Base-by-base conservation (phyloP, 2,888 invertebrate genomes). In the Cerceris ruficornis region DNA sequence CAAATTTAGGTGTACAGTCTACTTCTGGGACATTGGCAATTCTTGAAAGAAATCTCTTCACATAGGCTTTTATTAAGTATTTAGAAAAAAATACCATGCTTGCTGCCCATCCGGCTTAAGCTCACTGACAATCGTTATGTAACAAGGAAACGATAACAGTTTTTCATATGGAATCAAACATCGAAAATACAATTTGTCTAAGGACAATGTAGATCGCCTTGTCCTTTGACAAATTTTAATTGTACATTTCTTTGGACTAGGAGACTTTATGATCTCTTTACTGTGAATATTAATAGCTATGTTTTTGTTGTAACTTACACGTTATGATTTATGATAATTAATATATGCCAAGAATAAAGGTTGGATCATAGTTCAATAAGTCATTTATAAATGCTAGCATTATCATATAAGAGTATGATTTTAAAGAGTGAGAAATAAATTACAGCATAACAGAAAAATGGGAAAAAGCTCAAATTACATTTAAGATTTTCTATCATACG, bases 91-190 rank as follows among this genome's bases (percentile, higher is more conserved):
- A 74, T 71, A 61, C 60, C 52, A 58, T 57, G 65, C 78, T 75
- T 70, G 82, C 69, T 86, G 86, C 86, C 82, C 84, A 83, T 87
- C 82, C 82, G 77, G 86, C 77, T 85, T 85, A 87, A 76, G 85
- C 86, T 88, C 75, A 87, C 75, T 87, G 89, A 90, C 88, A 89
- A 90, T 90, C 88, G 85, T 83, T 87, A 86, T 69, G 69, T 84
- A 82, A 84, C 83, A 80, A 84, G 83, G 84, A 82, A 83, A 67
- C 68, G 55, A 80, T 83, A 83, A 84, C 83, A 76, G 84, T 87
- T 87, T 80, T 85, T 88, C 84, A 86, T 85, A 85, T 81, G 84
- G 69, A 90, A 88, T 87, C 87, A 87, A 88, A 89, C 87, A 89
- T 89, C 88, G 88, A 90, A 89, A 73, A 68, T 64, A 77, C 65